Percentiles rank a stretch among this genome's conserved stretches.
These are phyloP conservation scores for Plemyria rubiginata DNA, from an alignment of 2,888 invertebrate genomes.

Conservation along the genomic window DNA sequence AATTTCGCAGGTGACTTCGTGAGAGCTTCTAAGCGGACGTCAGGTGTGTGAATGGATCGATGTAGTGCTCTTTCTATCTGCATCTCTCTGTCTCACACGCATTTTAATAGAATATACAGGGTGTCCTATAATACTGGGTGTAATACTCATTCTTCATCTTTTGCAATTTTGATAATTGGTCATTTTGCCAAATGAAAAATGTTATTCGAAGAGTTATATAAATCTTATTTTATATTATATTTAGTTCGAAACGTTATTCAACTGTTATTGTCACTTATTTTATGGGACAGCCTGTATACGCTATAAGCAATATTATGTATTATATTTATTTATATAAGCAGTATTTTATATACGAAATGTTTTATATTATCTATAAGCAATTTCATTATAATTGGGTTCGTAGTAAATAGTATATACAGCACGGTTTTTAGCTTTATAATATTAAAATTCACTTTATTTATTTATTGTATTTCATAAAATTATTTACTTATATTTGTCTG, in stretches of 20 bases:
- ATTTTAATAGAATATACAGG: conserved; percentile 45
- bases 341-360: conserved; percentile 26
- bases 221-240: too few relatives aligned
- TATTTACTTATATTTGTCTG: background rate
- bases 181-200: too few relatives aligned
- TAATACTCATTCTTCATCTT: background rate
- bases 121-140: conserved; percentile 13
- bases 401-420: conserved; percentile 51
- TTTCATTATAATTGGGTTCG: conserved; percentile 40
- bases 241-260: background rate
- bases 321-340: conserved; percentile 25
- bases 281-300: conserved; percentile 18
- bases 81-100: conserved; percentile 79
- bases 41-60: conserved; percentile 82
- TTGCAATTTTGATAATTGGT: too few relatives aligned
- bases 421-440: conserved; percentile 51
- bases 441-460: conserved; percentile 37
- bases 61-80: conserved; percentile 80
- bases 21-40: conserved; percentile 72
- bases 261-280: background rate
- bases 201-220: too few relatives aligned
- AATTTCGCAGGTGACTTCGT: conserved; percentile 84
- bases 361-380: conserved; percentile 29
- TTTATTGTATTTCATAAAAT: conserved; percentile 32
- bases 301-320: conserved; percentile 32